Evolutionary conservation across 1,140 invertebrate genomes (phyloP).

Genomic region (Leptinotarsa defecta): DNA sequence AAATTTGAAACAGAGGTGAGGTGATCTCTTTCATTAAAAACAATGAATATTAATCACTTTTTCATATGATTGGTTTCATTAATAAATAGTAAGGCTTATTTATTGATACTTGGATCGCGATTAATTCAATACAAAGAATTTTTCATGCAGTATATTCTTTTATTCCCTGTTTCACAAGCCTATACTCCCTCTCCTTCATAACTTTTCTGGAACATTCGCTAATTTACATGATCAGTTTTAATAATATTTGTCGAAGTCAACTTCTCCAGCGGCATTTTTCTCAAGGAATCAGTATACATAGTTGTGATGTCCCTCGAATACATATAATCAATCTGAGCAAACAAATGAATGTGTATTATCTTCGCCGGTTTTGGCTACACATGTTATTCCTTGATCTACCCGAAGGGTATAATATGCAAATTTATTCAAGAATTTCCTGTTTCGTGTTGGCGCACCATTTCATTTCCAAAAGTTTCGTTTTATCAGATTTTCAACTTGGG

Average conservation of each 20-base stretch:
- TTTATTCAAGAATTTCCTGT: slow-evolving; percentile 1
- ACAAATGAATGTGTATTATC: slow-evolving; percentile 1
- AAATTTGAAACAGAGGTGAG: no score
- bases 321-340: slow-evolving; percentile 10
- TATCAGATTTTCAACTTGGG: no score
- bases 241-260: slow-evolving; percentile 9
- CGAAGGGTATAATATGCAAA: background rate
- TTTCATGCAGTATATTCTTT: no score
- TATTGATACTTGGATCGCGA: no score
- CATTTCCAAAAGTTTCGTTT: no score
- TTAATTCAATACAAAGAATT: no score
- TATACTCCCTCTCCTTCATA: background rate
- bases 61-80: no score
- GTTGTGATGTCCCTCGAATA: background rate
- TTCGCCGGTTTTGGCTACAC: background rate
- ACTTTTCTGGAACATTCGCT: background rate
- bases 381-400: background rate
- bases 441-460: background rate
- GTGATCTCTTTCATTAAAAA: no score
- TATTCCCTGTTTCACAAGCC: background rate
- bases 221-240: slow-evolving; percentile 24
- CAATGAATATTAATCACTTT: no score
- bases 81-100: no score
- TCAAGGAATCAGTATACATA: background rate
- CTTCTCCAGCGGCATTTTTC: background rate